Evolutionary conservation across 2,797 vertebrate genomes (phyloP), one percentile per base, ranked within the genome.

Genomic region (Trachurus trachurus): DNA sequence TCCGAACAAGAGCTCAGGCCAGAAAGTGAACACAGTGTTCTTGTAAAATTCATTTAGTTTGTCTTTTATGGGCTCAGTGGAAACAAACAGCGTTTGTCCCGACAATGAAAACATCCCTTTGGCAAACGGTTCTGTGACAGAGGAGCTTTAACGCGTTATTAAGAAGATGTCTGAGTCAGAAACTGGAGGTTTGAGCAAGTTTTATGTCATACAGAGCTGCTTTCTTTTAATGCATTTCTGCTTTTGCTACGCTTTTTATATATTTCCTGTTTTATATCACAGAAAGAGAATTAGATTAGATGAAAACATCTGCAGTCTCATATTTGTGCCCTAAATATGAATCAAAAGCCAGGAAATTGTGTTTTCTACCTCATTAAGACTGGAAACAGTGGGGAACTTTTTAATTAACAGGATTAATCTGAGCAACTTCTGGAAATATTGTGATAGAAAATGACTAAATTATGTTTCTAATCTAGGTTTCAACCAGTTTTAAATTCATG

Each of bases 21-120:
- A 4, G 26, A 21, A 74, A 64, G 39, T 16, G 75, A 86, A 71
- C 71, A 66, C 39, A 9, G 6, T 71, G 83, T 84, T 83, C 78
- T 49, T 60, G n/a, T 69, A 61, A 80, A 78, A 77, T 54, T 62
- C 0, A 74, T 60, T 79, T 70, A 31, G 26, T 87, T 78, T 67
- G 22, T 44, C 56, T 65, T 74, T 74, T 40, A 78, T 17, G 4
- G 26, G 63, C 59, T 79, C 42, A 39, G 29, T 59, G 50, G 63
- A 85, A 76, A 76, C 62, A 26, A 49, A 63, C 58, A 42, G 50
- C 22, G 73, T 74, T 70, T 40, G 64, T 63, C 39, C 63, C 42
- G 37, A 21, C 39, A 66, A 78, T 57, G 11, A 79, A 87, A 73
- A 84, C 40, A 19, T 62, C 58, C 1, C 1, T 64, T n/a, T 63